A percentile compares a stretch with the other conserved stretches of the same genome.
Conservation (phyloP, 1,140 invertebrate species). For the Tetraneura akinire region DNA sequence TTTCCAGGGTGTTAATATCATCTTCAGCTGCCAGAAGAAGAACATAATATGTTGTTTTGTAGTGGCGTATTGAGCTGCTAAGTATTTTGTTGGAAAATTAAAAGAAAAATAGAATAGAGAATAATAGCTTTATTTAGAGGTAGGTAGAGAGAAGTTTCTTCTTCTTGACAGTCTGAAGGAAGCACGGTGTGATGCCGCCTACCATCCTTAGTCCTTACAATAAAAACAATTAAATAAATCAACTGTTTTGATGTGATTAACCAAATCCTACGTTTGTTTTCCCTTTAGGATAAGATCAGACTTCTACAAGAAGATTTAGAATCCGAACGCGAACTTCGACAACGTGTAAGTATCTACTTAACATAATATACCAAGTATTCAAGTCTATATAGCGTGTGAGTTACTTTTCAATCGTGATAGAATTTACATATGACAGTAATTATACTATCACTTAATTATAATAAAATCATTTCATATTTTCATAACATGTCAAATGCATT, state of each 20-base stretch:
- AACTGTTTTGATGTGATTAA: conserved; percentile 50
- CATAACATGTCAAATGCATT: no score
- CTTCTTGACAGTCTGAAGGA: conserved; percentile 34
- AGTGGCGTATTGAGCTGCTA: neutral
- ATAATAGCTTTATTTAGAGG: conserved; percentile 7
- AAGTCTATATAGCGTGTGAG: neutral
- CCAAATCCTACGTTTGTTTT: conserved; percentile 51
- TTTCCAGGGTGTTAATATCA: conserved; percentile 20
- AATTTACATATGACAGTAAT: no score
- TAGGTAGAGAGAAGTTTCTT: conserved; percentile 34
- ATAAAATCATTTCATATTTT: no score
- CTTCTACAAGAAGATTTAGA: conserved; percentile 96
- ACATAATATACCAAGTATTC: no score
- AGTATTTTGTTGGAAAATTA: conserved; percentile 17
- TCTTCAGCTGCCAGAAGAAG: conserved; percentile 43
- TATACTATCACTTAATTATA: no score
- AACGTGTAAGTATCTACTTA: conserved; percentile 88
- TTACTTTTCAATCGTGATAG: neutral
- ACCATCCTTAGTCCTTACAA: conserved; percentile 9
- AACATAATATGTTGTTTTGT: conserved; percentile 6
- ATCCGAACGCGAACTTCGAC: conserved; percentile 92
- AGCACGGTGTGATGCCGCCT: conserved; percentile 44
- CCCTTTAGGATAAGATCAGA: conserved; percentile 94
- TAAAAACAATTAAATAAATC: conserved; percentile 37
- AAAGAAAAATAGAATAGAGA: neutral